These are phyloP conservation scores for Cairina moschata DNA, from an alignment of 2,113 vertebrate genomes.

Conservation along the genomic window DNA sequence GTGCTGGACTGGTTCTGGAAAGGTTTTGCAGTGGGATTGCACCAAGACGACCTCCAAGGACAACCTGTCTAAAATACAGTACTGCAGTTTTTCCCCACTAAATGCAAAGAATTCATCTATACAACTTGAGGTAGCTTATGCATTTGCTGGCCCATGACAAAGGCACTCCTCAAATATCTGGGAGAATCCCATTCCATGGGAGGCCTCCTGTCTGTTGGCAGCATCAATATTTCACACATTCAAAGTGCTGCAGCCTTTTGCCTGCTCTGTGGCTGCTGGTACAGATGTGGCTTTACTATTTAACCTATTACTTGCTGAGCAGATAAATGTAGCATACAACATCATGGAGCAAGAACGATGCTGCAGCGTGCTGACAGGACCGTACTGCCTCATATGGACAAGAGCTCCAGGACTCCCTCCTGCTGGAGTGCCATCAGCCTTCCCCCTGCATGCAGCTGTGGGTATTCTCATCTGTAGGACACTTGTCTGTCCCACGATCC, in stretches of 20 bases:
- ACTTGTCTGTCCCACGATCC: neutral
- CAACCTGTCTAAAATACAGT: neutral
- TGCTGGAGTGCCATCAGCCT: neutral
- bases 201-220: neutral
- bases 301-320: neutral
- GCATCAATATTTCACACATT: neutral
- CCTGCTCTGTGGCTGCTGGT: neutral
- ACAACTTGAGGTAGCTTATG: neutral
- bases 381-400: neutral
- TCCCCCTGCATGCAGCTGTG: rapidly evolving
- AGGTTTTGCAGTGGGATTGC: neutral
- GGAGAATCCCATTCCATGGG: neutral
- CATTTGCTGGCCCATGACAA: neutral
- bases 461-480: neutral
- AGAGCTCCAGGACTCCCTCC: neutral
- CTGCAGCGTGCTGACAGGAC: neutral
- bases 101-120: neutral
- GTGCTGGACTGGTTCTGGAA: neutral
- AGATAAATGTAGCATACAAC: neutral
- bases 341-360: neutral
- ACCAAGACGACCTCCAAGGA: neutral
- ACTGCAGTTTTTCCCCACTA: neutral
- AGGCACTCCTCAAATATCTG: neutral
- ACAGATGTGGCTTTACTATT: neutral
- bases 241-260: neutral